Evolutionary conservation across 2,113 vertebrate genomes (phyloP).

Genomic region (Phrynosoma blainvillii): DNA sequence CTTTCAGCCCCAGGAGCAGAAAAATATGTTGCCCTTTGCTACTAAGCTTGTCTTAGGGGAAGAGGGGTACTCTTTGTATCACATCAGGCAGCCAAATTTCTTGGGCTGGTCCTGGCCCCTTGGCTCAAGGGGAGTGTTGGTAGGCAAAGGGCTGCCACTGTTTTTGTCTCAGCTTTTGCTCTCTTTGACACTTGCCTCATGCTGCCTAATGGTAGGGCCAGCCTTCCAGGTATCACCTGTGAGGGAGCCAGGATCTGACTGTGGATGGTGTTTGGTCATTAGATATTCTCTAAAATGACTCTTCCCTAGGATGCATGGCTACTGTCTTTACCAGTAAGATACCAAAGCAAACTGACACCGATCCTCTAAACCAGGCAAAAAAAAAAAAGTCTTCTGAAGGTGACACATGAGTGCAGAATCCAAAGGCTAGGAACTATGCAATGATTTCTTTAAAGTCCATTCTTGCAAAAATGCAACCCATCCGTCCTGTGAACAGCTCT

Average conservation of each 20-base stretch:
- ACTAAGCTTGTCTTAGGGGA: neutral
- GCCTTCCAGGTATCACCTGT: neutral
- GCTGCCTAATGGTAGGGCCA: neutral
- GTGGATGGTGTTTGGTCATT: neutral
- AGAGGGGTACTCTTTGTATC: too few relatives aligned
- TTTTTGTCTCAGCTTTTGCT: too few relatives aligned
- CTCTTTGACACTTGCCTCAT: neutral
- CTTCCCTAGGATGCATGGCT: too few relatives aligned
- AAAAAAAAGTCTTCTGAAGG: neutral
- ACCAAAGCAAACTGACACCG: too few relatives aligned
- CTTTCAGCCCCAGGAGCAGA: neutral
- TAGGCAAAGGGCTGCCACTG: too few relatives aligned
- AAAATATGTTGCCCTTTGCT: neutral
- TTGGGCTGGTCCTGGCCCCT: too few relatives aligned
- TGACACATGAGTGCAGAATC: too few relatives aligned
- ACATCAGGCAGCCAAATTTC: neutral
- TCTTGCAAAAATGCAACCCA: neutral
- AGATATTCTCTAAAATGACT: neutral
- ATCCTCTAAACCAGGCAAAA: too few relatives aligned
- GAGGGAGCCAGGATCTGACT: neutral
- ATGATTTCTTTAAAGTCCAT: too few relatives aligned
- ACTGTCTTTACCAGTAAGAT: too few relatives aligned
- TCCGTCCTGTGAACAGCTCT: neutral
- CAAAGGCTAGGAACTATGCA: too few relatives aligned
- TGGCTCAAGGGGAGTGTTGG: neutral